Conservation (phyloP, 2,888 invertebrate species). For the Synanthedon myopaeformis region DNA sequence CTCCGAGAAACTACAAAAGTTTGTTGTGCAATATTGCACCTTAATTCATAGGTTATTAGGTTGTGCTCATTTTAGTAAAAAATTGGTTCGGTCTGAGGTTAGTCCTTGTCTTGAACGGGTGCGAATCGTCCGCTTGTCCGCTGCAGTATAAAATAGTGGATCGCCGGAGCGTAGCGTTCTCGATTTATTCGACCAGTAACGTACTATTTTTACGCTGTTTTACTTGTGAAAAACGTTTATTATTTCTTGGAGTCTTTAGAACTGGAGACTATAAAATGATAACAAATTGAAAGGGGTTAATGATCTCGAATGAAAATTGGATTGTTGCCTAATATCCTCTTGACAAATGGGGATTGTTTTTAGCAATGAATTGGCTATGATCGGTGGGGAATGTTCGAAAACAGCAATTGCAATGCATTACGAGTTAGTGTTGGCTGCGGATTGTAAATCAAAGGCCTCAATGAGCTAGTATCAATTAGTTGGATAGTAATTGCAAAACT, state of each 20-base stretch:
- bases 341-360: neutral
- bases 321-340: constrained; percentile 43
- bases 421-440: neutral
- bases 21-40: too few species aligned
- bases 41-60: too few species aligned
- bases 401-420: neutral
- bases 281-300: constrained; percentile 36
- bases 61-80: too few species aligned
- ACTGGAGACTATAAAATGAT: constrained; percentile 14
- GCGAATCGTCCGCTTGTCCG: constrained; percentile 20
- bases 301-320: constrained; percentile 28
- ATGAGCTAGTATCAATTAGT: too few species aligned
- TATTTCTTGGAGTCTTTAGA: constrained; percentile 20
- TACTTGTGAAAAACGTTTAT: constrained; percentile 31
- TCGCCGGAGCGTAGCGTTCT: constrained; percentile 2
- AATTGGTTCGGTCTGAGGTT: too few species aligned
- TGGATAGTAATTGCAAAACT: too few species aligned
- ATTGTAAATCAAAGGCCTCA: neutral
- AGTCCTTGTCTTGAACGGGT: constrained; percentile 3
- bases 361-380: neutral
- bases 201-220: constrained; percentile 22
- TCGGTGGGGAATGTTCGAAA: neutral
- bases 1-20: too few species aligned
- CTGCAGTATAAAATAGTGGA: constrained; percentile 24
- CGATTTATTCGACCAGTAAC: constrained; percentile 18